Evolutionary conservation across 2,888 invertebrate genomes (phyloP).

Genomic region (Torymus aiolomorphi): DNA sequence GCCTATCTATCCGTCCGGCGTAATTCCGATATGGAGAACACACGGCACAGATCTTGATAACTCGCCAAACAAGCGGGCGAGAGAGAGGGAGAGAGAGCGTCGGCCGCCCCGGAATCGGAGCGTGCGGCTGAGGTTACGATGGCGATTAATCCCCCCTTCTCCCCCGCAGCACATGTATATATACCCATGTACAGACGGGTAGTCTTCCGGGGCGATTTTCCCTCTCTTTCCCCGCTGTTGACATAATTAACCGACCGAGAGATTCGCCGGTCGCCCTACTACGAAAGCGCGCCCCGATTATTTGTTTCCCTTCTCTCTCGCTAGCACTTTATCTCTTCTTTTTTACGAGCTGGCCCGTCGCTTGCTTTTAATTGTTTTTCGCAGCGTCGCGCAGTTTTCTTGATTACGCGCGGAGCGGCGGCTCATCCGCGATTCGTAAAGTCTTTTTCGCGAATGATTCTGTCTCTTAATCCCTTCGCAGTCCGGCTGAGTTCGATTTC

Average conservation of each 20-base stretch:
- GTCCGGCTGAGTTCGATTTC: no score
- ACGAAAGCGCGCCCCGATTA: constrained; percentile 28
- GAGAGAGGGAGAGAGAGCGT: constrained; percentile 19
- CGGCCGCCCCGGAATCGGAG: constrained; percentile 26
- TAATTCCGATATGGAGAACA: constrained; percentile 49
- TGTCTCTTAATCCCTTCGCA: no score
- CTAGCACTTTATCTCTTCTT: no score
- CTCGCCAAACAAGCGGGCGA: constrained; percentile 43
- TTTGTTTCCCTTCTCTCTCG: constrained; percentile 3
- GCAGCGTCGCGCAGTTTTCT: neutral
- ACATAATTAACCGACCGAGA: constrained; percentile 45
- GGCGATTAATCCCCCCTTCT: constrained; percentile 43
- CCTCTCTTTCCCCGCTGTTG: constrained; percentile 21
- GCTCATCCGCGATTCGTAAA: neutral
- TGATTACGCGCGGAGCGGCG: neutral
- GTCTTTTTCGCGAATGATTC: constrained; percentile 6
- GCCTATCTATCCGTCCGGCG: constrained; percentile 33
- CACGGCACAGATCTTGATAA: constrained; percentile 50
- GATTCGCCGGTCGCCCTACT: constrained; percentile 5
- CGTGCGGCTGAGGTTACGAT: constrained; percentile 46
- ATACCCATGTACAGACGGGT: neutral
- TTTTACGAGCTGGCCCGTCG: neutral
- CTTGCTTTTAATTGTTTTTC: constrained; percentile 4
- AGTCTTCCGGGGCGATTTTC: constrained; percentile 28
- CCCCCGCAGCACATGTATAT: neutral